These are phyloP conservation scores for Rhingia rostrata DNA, from an alignment of 2,888 invertebrate genomes.

Conservation along the genomic window DNA sequence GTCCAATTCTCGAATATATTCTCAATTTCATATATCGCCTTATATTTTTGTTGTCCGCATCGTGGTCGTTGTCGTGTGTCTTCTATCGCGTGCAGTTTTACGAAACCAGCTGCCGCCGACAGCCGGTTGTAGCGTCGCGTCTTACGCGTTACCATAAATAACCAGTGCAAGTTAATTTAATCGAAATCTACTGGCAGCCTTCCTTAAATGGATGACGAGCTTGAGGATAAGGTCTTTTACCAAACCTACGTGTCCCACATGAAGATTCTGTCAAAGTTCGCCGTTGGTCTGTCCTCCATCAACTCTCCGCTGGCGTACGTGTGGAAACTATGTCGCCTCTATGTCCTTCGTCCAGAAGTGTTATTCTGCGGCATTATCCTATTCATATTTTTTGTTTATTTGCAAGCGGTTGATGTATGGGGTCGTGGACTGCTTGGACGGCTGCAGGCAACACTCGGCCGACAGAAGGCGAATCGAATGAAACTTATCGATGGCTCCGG, in stretches of 20 bases:
- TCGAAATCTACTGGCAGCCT: constrained; percentile 31
- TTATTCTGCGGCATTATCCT: constrained; percentile 88
- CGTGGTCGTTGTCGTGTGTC: constrained; percentile 21
- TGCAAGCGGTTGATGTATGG: constrained; percentile 93
- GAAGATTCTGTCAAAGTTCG: constrained; percentile 92
- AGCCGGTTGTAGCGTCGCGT: constrained; percentile 20
- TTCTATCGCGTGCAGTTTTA: constrained; percentile 1
- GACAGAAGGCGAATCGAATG: constrained; percentile 78
- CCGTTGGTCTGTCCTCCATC: constrained; percentile 89
- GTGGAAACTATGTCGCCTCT: constrained; percentile 91
- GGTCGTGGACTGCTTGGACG: constrained; percentile 88
- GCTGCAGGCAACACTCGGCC: constrained; percentile 81
- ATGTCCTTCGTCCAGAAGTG: constrained; percentile 91
- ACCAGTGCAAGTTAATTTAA: constrained; percentile 14
- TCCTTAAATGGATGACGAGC: constrained; percentile 92
- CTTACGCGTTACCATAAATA: not conserved
- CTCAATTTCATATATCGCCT: constrained; percentile 12
- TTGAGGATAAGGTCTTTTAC: constrained; percentile 93
- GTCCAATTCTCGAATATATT: constrained; percentile 21
- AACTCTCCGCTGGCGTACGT: constrained; percentile 90
- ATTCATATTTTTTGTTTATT: constrained; percentile 89
- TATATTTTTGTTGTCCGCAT: not conserved
- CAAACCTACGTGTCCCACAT: constrained; percentile 94
- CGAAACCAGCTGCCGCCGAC: constrained; percentile 3
- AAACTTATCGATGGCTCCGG: constrained; percentile 77